Percentiles rank a stretch among this genome's conserved stretches.
Evolutionary conservation across 2,888 invertebrate species (phyloP).

Genomic region (Drosophila eohydei): DNA sequence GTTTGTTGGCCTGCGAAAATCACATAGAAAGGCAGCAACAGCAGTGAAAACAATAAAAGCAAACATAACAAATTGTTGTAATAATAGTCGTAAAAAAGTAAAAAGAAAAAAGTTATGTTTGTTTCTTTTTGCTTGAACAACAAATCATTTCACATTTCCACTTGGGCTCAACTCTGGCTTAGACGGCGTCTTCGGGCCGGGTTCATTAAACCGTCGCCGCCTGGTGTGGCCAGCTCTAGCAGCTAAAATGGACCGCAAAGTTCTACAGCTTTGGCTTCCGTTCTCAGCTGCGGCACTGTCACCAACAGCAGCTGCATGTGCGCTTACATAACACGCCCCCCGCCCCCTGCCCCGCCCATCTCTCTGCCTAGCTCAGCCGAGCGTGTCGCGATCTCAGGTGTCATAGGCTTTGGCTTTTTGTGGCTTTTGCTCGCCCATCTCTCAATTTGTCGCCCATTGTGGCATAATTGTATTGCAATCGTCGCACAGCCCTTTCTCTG

Average conservation of each 20-base stretch:
- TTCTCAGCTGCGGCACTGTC: constrained; percentile 67
- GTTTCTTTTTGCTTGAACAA: constrained; percentile 62
- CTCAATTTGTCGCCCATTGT: constrained; percentile 74
- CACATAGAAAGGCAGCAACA: constrained; percentile 30
- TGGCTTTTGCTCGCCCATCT: constrained; percentile 46
- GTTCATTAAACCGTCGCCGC: constrained; percentile 80
- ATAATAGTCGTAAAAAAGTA: constrained; percentile 55
- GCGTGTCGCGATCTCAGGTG: constrained; percentile 65
- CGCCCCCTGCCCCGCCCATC: neutral
- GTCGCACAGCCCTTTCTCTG: constrained; percentile 44
- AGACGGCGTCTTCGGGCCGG: constrained; percentile 24
- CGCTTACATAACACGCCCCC: constrained; percentile 45
- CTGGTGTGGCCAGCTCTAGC: constrained; percentile 44
- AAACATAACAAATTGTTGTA: constrained; percentile 69
- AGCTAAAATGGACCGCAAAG: constrained; percentile 40
- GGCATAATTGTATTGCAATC: constrained; percentile 72
- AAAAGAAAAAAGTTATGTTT: constrained; percentile 51
- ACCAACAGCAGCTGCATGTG: constrained; percentile 48
- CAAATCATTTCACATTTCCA: constrained; percentile 72
- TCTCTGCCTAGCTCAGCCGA: constrained; percentile 45
- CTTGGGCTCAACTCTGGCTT: constrained; percentile 11
- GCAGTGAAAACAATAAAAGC: constrained; percentile 14
- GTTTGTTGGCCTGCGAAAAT: constrained; percentile 70
- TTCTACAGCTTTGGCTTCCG: constrained; percentile 65
- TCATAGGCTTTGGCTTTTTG: constrained; percentile 54